Conservation (phyloP, 2,113 vertebrate genomes). For the Notiomystis cincta region DNA sequence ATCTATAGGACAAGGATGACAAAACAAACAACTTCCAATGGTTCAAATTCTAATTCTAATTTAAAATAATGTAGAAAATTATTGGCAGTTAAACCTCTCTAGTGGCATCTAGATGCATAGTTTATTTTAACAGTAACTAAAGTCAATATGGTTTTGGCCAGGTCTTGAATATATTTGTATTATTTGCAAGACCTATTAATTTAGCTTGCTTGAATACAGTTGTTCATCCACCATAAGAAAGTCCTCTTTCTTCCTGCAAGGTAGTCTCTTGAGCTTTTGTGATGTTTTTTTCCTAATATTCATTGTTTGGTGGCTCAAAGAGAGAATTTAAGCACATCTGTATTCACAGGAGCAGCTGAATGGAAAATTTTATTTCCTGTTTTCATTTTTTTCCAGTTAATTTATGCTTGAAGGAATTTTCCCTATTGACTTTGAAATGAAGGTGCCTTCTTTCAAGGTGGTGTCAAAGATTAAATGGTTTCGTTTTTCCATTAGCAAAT, state of each 20-base stretch:
- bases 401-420: not conserved
- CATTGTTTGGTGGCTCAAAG: not conserved
- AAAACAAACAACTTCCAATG: not conserved
- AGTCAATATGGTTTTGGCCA: not conserved
- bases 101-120: not conserved
- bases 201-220: not conserved
- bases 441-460: not conserved
- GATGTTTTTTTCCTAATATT: not conserved
- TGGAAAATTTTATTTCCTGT: not conserved
- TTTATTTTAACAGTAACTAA: not conserved
- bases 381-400: not conserved
- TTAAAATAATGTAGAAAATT: not conserved
- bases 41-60: not conserved
- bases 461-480: not conserved
- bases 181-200: not conserved
- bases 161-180: not conserved
- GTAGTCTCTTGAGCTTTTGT: not conserved
- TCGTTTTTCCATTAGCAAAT: slow-evolving; percentile 3
- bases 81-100: not conserved
- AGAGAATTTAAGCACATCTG: not conserved
- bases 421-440: slow-evolving; percentile 1
- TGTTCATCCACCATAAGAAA: not conserved
- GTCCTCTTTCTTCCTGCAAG: not conserved
- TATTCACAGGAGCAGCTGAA: not conserved
- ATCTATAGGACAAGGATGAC: not conserved